Base-by-base conservation (phyloP, 2,113 vertebrate genomes). In the chimpanzee (Pan troglodytes) region DNA sequence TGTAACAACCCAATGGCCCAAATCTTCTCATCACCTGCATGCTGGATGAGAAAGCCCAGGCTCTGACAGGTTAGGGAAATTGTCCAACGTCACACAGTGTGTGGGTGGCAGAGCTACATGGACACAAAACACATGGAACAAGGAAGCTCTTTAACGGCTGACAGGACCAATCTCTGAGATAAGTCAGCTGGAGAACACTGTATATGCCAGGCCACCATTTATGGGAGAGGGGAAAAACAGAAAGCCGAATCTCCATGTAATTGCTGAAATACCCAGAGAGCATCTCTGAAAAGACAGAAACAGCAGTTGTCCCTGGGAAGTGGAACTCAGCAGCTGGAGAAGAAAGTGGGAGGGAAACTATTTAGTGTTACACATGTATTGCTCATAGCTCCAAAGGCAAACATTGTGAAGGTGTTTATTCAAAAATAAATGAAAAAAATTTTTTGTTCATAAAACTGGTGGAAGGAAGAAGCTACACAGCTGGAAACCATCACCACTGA, bases 41-140 rank as follows among this genome's bases (percentile, higher is more conserved):
- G 20, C 5, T 6, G 20, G 30, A 25, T 1, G 13, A 55, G 3
- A n/a, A 48, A 48, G 59, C 23, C 20, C 22, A 64, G 50, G 45
- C 35, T 59, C 30, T 35, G 55, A 32, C 27, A 57, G 5, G 45
- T 30, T 3, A 52, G 50, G 25, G 45, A 89, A 45, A 14, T 3
- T 25, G 50, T 30, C 57, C 32, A 32, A 22, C 11, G 88, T 48
- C 59, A 32, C 45, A 27, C 4, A 6, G 92, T 0, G 1, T 35
- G 50, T 12, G 14, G 40, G 14, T 0, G 4, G 23, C n/a, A 59
- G 22, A 12, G 27, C 25, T 57, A 18, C n/a, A 4, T 0, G 11
- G 6, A 20, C 35, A 48, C 17, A 45, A 10, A 59, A 55, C 27
- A 38, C 22, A 27, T 3, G 1, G 17, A 67, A 40, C 2, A 1